Evolutionary conservation across 2,888 invertebrate genomes (phyloP).

Genomic region (Nomada ferruginata): DNA sequence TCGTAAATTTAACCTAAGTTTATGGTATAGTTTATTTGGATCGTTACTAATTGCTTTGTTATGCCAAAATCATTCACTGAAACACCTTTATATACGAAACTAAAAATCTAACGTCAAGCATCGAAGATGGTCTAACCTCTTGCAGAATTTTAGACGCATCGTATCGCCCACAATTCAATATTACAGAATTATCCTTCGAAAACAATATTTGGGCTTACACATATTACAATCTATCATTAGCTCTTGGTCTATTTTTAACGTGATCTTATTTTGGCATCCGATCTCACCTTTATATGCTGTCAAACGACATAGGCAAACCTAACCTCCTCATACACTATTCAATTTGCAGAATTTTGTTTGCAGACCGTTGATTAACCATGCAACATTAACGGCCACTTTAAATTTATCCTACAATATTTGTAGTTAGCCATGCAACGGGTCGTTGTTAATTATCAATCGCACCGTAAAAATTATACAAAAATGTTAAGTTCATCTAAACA

Average conservation of each 20-base stretch:
- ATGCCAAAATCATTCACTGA: background rate
- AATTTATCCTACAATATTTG: background rate
- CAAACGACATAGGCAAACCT: constrained; percentile 41
- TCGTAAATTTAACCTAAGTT: background rate
- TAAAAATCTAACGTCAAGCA: constrained; percentile 30
- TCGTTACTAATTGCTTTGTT: background rate
- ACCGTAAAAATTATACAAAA: constrained; percentile 8
- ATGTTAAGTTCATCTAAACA: background rate
- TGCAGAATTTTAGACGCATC: constrained; percentile 57
- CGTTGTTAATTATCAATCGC: background rate
- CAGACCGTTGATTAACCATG: background rate
- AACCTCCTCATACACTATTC: constrained; percentile 37
- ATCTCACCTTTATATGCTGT: constrained; percentile 56
- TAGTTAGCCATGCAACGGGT: constrained; percentile 8
- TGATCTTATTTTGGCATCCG: constrained; percentile 38
- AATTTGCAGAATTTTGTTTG: background rate
- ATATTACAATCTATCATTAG: constrained; percentile 34
- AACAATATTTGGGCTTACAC: constrained; percentile 29
- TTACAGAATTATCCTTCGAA: constrained; percentile 43
- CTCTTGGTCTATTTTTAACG: constrained; percentile 42
- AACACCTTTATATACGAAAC: constrained; percentile 3
- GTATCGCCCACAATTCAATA: constrained; percentile 36
- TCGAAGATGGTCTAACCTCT: constrained; percentile 54
- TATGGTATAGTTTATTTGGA: background rate
- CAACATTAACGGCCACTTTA: constrained; percentile 1